Conservation (phyloP, 1,140 invertebrate genomes). For the Homalodisca vitripennis region DNA sequence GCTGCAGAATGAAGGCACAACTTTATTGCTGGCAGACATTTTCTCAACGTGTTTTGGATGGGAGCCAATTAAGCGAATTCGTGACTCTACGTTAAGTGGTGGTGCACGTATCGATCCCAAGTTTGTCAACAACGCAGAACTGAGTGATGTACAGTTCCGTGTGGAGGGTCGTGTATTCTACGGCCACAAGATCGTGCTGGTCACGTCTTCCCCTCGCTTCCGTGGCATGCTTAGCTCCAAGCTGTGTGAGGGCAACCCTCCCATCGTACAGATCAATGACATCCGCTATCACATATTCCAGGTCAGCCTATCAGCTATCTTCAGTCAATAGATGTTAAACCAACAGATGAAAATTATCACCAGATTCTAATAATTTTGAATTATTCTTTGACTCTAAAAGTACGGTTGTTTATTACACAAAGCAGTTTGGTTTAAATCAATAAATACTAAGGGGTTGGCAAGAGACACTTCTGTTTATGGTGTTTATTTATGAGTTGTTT, state of each 20-base stretch:
- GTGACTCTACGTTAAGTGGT: constrained; percentile 65
- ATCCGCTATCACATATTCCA: constrained; percentile 90
- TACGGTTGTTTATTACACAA: too few relatives aligned
- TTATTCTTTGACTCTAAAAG: too few relatives aligned
- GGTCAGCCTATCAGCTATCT: too few relatives aligned
- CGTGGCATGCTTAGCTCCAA: constrained; percentile 83
- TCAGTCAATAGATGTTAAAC: too few relatives aligned
- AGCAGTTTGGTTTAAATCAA: not conserved
- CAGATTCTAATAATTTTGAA: too few relatives aligned
- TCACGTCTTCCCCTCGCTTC: constrained; percentile 83
- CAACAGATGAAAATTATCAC: too few relatives aligned
- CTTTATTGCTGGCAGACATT: constrained; percentile 81
- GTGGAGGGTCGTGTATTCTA: constrained; percentile 91
- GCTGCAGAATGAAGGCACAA: constrained; percentile 82
- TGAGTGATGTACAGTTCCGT: constrained; percentile 87
- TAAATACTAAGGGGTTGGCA: not conserved
- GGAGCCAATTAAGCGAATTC: constrained; percentile 77
- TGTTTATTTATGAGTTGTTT: too few relatives aligned
- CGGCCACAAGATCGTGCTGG: constrained; percentile 89
- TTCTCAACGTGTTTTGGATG: constrained; percentile 87
- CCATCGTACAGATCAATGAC: constrained; percentile 89
- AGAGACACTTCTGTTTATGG: too few relatives aligned
- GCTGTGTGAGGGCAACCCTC: constrained; percentile 69
- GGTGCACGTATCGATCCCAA: constrained; percentile 83
- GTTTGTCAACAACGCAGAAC: constrained; percentile 89